Evolutionary conservation across 2,888 invertebrate genomes (phyloP).

Genomic region (Chymomyza procnemis): DNA sequence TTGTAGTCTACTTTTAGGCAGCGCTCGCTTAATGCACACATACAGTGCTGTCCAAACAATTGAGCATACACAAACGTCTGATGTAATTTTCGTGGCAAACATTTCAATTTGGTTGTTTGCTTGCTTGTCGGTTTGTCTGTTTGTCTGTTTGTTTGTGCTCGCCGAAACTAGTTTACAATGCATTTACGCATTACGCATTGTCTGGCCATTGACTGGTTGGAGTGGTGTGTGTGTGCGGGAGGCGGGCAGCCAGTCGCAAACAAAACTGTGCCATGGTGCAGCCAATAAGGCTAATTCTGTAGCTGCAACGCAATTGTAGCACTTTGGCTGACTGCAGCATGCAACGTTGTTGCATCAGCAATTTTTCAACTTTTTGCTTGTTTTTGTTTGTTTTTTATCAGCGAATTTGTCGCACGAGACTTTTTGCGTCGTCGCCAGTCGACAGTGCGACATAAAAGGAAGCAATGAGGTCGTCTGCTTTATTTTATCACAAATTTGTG

Average conservation of each 20-base stretch:
- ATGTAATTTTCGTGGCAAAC: neutral
- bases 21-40: neutral
- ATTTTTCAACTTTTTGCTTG: slow-evolving; percentile 22
- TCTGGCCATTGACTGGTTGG: neutral
- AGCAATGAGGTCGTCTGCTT: slow-evolving; percentile 68
- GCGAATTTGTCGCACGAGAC: slow-evolving; percentile 61
- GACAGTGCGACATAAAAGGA: slow-evolving; percentile 67
- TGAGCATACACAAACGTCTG: neutral
- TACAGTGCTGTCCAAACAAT: neutral
- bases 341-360: slow-evolving; percentile 67
- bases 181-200: slow-evolving; percentile 37
- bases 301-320: slow-evolving; percentile 57
- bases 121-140: neutral
- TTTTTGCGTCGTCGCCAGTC: slow-evolving; percentile 57
- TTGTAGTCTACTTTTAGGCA: neutral
- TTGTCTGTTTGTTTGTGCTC: neutral
- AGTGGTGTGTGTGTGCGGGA: too few relatives aligned
- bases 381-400: slow-evolving; percentile 47
- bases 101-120: neutral
- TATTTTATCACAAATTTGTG: slow-evolving; percentile 54
- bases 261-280: slow-evolving; percentile 62
- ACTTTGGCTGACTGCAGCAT: slow-evolving; percentile 59
- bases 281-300: slow-evolving; percentile 47
- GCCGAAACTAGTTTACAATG: slow-evolving; percentile 54
- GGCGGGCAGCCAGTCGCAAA: too few relatives aligned